Percentiles rank a stretch among this genome's conserved stretches.
Evolutionary conservation across 2,113 vertebrate species (phyloP).

Genomic region (Atherinomorus stipes): DNA sequence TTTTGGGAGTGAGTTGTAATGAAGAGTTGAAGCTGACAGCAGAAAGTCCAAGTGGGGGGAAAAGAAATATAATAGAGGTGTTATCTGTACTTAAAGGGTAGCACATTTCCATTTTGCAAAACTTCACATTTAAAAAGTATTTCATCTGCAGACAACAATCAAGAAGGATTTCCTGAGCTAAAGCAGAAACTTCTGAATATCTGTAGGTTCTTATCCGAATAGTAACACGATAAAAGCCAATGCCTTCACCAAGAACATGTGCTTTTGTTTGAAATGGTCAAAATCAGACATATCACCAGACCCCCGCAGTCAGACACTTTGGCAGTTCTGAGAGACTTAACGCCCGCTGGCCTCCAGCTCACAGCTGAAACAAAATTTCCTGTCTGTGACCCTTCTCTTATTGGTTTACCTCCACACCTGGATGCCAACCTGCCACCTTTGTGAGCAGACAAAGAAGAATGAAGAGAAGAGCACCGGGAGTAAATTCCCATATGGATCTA

Average conservation of each 20-base stretch:
- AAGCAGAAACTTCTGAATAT: not conserved
- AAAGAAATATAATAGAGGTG: too few relatives aligned
- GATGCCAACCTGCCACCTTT: slow-evolving; percentile 17
- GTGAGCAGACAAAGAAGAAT: slow-evolving; percentile 15
- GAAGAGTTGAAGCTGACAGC: too few relatives aligned
- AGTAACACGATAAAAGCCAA: not conserved
- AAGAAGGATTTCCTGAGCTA: not conserved
- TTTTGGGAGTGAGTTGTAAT: not conserved
- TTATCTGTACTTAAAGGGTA: too few relatives aligned
- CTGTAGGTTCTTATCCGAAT: not conserved
- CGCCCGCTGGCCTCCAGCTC: not conserved
- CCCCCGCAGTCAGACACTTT: not conserved
- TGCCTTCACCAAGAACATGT: not conserved
- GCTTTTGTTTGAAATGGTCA: slow-evolving; percentile 2
- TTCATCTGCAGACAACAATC: not conserved
- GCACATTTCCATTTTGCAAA: not conserved
- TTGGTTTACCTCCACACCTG: slow-evolving; percentile 29
- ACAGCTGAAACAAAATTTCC: slow-evolving; percentile 28
- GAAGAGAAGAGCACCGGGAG: not conserved
- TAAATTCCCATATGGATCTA: slow-evolving; percentile 13
- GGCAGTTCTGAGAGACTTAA: slow-evolving; percentile 5
- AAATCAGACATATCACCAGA: not conserved
- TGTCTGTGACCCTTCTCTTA: not conserved
- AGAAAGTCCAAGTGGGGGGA: not conserved
- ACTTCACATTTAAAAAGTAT: not conserved